phyloP scores from a whole-genome alignment of 2,797 vertebrate species.

The Crypturellus tataupa region DNA sequence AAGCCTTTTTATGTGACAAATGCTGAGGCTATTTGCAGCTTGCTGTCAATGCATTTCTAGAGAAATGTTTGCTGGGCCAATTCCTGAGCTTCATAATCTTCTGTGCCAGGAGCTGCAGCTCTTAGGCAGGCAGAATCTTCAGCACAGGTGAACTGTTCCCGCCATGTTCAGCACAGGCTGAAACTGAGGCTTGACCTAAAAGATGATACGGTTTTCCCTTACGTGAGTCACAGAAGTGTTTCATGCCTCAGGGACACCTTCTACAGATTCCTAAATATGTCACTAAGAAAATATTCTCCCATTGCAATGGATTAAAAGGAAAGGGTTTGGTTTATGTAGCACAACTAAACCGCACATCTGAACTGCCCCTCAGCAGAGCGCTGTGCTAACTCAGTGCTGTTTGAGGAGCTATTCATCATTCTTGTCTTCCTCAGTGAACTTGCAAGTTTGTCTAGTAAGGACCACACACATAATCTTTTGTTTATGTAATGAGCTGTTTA shows the following conservation, averaged over 20 bases:
- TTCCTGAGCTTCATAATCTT: not conserved
- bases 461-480: not conserved
- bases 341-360: not conserved
- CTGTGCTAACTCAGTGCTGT: not conserved
- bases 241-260: not conserved
- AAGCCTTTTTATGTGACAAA: not conserved
- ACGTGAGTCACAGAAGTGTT: not conserved
- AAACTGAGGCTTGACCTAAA: not conserved
- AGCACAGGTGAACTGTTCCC: accelerated
- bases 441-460: not conserved
- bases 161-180: accelerated
- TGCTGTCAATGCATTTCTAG: not conserved
- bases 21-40: not conserved
- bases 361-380: not conserved
- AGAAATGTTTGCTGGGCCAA: not conserved
- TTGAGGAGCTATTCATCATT: not conserved
- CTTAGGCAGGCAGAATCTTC: not conserved
- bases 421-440: not conserved
- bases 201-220: not conserved
- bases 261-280: not conserved
- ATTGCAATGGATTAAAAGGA: not conserved
- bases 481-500: conserved; percentile 5
- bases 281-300: not conserved
- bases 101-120: not conserved
- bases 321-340: accelerated